Evolutionary conservation across 2,888 invertebrate species (phyloP).

Genomic region (Sympetrum striolatum): DNA sequence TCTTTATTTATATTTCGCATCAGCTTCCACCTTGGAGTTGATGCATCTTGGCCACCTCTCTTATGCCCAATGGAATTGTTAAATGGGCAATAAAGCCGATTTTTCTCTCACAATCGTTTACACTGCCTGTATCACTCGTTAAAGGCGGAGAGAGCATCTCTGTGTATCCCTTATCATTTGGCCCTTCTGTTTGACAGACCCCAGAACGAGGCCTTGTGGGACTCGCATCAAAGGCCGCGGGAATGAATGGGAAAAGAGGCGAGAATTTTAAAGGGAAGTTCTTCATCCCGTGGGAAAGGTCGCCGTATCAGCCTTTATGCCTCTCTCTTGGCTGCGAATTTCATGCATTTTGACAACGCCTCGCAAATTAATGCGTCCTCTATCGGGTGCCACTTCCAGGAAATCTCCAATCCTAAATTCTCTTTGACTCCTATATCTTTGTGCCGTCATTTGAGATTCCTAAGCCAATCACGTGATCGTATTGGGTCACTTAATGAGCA

Average conservation of each 20-base stretch:
- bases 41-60: no score
- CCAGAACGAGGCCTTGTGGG: constrained; percentile 8
- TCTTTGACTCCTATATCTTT: background rate
- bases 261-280: background rate
- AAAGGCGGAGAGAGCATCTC: no score
- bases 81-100: no score
- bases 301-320: background rate
- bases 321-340: background rate
- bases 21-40: no score
- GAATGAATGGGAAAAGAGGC: background rate
- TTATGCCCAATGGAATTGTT: no score
- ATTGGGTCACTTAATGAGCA: no score
- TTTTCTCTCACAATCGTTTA: no score
- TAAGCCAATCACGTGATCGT: no score
- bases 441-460: no score
- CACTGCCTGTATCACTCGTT: no score
- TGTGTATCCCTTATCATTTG: no score
- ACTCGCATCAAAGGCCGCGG: background rate
- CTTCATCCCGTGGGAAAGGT: constrained; percentile 1
- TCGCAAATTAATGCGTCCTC: background rate
- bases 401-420: background rate
- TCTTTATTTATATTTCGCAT: no score
- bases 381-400: background rate
- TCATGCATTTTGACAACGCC: background rate
- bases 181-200: background rate